A percentile compares a stretch with the other conserved stretches of the same genome.
Conservation (phyloP, 2,888 invertebrate species). For the Stramonita haemastoma region DNA sequence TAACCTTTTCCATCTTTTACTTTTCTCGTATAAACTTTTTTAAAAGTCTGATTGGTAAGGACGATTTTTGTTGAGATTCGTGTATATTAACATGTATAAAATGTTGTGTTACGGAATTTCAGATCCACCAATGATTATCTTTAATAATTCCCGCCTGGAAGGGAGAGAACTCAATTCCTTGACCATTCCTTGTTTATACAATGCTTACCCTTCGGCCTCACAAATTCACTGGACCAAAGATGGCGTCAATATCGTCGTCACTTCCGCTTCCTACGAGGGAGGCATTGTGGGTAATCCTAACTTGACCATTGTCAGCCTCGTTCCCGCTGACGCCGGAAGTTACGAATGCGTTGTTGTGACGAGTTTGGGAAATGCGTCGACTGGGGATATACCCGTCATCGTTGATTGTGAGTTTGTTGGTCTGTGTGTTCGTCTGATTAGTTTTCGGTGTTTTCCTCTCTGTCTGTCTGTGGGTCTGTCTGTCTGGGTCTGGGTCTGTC, state of each 20-base stretch:
- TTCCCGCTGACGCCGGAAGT: conserved; percentile 42
- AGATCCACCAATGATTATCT: conserved; percentile 13
- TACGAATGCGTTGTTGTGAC: conserved; percentile 49
- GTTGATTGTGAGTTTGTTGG: conserved; percentile 21
- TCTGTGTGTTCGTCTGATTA: not conserved
- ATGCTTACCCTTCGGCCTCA: conserved; percentile 28
- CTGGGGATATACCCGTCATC: not conserved
- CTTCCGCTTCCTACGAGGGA: conserved; percentile 43
- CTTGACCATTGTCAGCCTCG: conserved; percentile 46
- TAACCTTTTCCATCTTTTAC: not conserved
- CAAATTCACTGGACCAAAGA: conserved; percentile 32
- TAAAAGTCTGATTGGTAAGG: not conserved
- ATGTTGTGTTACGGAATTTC: not conserved
- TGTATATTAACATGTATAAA: too few species aligned
- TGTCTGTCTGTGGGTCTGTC: too few species aligned
- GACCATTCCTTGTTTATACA: conserved; percentile 38
- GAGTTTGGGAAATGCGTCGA: conserved; percentile 28
- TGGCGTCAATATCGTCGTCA: not conserved
- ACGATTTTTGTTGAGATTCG: not conserved
- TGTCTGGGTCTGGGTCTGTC: too few species aligned
- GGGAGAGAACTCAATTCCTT: not conserved
- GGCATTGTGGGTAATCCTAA: conserved; percentile 39
- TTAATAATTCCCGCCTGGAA: not conserved
- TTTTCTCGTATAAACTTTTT: not conserved
- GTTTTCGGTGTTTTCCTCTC: too few species aligned